A percentile compares a stretch with the other conserved stretches of the same genome.
These are phyloP conservation scores for Habrosyne pyritoides DNA, from an alignment of 2,888 invertebrate species.

Conservation along the genomic window DNA sequence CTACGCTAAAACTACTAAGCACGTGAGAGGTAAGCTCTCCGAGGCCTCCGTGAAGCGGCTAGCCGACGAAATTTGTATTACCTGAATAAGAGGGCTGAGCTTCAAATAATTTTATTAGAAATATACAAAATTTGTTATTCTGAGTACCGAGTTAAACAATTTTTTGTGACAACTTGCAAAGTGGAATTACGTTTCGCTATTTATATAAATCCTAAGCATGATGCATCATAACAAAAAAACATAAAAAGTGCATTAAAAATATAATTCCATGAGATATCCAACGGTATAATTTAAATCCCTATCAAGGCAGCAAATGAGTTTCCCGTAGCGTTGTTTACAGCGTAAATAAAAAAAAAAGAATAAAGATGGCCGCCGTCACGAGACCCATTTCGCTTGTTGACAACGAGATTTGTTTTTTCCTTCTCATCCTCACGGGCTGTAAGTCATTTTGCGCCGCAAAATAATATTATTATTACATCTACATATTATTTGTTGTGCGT, in stretches of 20 bases:
- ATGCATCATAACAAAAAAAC: background rate
- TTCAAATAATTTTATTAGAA: too few relatives aligned
- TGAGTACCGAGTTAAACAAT: too few relatives aligned
- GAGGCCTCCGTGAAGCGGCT: too few relatives aligned
- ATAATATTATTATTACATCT: conserved; percentile 40
- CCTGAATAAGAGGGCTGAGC: too few relatives aligned
- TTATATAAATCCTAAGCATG: too few relatives aligned
- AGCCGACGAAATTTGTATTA: too few relatives aligned
- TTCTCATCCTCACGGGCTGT: conserved; percentile 39
- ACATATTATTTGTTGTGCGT: conserved; percentile 38
- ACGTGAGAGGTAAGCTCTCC: too few relatives aligned
- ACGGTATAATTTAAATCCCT: conserved; percentile 60
- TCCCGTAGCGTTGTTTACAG: conserved; percentile 51
- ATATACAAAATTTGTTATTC: too few relatives aligned
- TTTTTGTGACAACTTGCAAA: too few relatives aligned
- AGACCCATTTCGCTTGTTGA: conserved; percentile 60
- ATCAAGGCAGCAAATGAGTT: conserved; percentile 58
- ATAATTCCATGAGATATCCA: conserved; percentile 43
- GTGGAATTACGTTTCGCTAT: too few relatives aligned
- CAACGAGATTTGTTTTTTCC: conserved; percentile 67
- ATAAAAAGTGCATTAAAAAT: conserved; percentile 12
- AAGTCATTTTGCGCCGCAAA: conserved; percentile 55
- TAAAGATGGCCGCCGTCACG: conserved; percentile 45
- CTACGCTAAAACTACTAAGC: too few relatives aligned
- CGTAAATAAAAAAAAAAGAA: conserved; percentile 50